phyloP scores from a whole-genome alignment of 2,888 invertebrate species.

The Drosophila niveifrons region DNA sequence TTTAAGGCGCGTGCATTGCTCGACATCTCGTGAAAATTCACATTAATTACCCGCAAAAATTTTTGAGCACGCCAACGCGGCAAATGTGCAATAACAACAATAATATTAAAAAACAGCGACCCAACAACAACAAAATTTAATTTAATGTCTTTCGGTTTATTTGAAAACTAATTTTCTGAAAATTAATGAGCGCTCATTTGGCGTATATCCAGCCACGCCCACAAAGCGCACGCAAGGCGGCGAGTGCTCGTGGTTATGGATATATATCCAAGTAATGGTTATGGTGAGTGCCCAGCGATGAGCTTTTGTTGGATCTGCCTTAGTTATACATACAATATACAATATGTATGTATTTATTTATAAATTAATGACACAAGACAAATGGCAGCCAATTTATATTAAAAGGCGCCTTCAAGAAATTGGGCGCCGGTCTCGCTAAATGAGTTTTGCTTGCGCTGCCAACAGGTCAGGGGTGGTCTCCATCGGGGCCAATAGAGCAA shows the following conservation, averaged over 20 bases:
- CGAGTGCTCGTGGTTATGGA: slow-evolving; percentile 2
- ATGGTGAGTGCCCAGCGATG: slow-evolving; percentile 27
- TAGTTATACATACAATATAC: slow-evolving; percentile 41
- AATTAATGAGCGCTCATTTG: slow-evolving; percentile 80
- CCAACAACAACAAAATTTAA: slow-evolving; percentile 59
- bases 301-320: slow-evolving; percentile 60
- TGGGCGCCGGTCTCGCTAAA: slow-evolving; percentile 60
- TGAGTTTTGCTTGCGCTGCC: slow-evolving; percentile 45
- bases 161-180: slow-evolving; percentile 72
- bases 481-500: slow-evolving; percentile 43
- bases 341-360: slow-evolving; percentile 48
- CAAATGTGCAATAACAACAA: slow-evolving; percentile 17
- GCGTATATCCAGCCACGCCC: slow-evolving; percentile 69
- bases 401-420: slow-evolving; percentile 63
- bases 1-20: slow-evolving; percentile 50
- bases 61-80: slow-evolving; percentile 57
- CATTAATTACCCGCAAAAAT: slow-evolving; percentile 69
- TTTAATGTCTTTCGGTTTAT: slow-evolving; percentile 68
- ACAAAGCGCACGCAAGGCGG: slow-evolving; percentile 67
- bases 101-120: slow-evolving; percentile 3
- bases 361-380: slow-evolving; percentile 75
- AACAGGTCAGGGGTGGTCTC: slow-evolving; percentile 48
- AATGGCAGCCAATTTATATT: slow-evolving; percentile 75
- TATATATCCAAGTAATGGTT: slow-evolving; percentile 16
- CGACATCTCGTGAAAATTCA: slow-evolving; percentile 55